Base-by-base conservation (phyloP, 2,888 invertebrate genomes). In the Amphimallon solstitiale region DNA sequence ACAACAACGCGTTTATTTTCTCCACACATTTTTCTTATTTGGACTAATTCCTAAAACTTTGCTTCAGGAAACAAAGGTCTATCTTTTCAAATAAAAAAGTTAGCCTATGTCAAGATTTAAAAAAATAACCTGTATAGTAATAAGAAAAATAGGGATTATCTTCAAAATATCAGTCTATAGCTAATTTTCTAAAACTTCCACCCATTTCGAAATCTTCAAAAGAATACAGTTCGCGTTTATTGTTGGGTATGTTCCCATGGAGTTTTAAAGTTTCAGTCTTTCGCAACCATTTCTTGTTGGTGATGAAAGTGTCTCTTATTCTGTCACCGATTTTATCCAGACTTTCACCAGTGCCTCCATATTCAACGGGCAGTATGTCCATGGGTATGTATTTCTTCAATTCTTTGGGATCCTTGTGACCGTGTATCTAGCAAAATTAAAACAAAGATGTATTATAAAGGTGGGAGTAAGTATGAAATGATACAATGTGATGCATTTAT, bases 201-300 rank as follows among this genome's bases (percentile, higher is more conserved):
- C 29, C 43, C 63, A 63, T 63, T 35, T 23, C 45, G 15, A 52
- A 52, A 10, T 63, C 63, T 2, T 63, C 63, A 17, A 63, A 63
- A 0, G 63, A 63, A 23, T 52, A 63, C 7, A 52, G 9, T 1
- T 34, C 43, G 4, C 14, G 12, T 43, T 52, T 63, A 23, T 43
- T 14, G 5, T 45, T 23, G 3, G 63, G 51, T 19, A 63, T 15
- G 0, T 7, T 5, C 1, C 63, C 60, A 4, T 10, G 9, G 4
- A 46, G 34, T 45, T 60, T 45, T 5, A 60, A 17, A 6, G 45
- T 17, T 9, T 21, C 6, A 0, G 21, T 38, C 29, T 34, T 45
- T 10, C 15, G 9, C 7, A 21, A 17, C 60, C 45, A 46, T n/a
- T 17, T 45, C 10, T 46, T 38, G 14, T 54, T 21, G 7, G 37